phyloP scores from a whole-genome alignment of 2,888 invertebrate species.

The Nemoura dubitans region DNA sequence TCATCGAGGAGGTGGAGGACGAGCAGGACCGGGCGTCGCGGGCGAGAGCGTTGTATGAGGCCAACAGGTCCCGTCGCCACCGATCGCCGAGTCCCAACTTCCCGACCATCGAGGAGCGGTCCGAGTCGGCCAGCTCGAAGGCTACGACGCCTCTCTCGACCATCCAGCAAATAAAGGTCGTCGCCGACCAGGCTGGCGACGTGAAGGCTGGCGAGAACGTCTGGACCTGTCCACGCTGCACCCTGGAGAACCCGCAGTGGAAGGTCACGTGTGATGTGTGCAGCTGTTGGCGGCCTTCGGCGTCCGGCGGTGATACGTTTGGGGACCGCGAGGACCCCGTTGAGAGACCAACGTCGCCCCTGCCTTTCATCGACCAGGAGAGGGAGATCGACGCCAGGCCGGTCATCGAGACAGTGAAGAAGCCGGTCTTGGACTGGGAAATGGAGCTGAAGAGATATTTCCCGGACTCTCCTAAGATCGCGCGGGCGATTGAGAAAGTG shows the following conservation, averaged over 20 bases:
- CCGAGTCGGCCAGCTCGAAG: constrained; percentile 51
- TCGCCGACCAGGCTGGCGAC: neutral
- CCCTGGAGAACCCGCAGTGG: constrained; percentile 68
- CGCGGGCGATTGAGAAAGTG: neutral
- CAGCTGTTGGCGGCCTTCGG: constrained; percentile 63
- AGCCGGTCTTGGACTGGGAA: constrained; percentile 53
- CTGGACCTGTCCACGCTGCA: constrained; percentile 71
- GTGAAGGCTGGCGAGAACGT: constrained; percentile 45
- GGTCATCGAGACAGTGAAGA: constrained; percentile 24
- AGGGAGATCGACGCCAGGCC: neutral
- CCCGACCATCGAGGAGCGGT: constrained; percentile 54
- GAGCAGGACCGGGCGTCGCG: constrained; percentile 41
- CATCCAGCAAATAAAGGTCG: constrained; percentile 10
- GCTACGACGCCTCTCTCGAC: constrained; percentile 46
- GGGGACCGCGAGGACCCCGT: constrained; percentile 35
- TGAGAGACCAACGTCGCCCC: constrained; percentile 34
- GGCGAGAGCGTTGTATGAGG: constrained; percentile 46
- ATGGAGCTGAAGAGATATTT: constrained; percentile 54
- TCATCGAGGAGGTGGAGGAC: constrained; percentile 46
- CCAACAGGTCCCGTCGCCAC: constrained; percentile 49
- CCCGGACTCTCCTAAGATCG: constrained; percentile 44
- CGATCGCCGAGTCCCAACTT: constrained; percentile 54
- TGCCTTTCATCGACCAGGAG: constrained; percentile 34
- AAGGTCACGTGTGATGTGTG: constrained; percentile 72
- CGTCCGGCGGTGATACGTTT: constrained; percentile 18